Base-by-base conservation (phyloP, 2,888 invertebrate species). In the Xanthorhoe spadicearia region DNA sequence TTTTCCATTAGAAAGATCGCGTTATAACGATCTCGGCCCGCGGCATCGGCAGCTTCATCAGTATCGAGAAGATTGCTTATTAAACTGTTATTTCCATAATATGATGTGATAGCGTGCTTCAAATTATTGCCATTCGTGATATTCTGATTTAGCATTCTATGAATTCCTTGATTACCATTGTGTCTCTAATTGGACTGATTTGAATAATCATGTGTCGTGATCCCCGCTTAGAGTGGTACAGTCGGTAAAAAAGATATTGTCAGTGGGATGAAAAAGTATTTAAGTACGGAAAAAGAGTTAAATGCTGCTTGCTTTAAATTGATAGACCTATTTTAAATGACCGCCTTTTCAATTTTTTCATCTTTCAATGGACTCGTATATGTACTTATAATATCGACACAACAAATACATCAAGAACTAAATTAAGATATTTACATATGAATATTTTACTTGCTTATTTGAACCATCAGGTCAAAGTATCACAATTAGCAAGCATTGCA, bases 101-200 rank as follows among this genome's bases (percentile, higher is more conserved):
- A 78, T 82, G 78, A 76, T 68, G 72, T 73, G 79, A 78, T 88
- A 79, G 90, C 90, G 84, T 90, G 89, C 76, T 70, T 79, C 68
- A 80, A 76, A 78, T 79, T 84, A 79, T 78, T 84, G 78, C 66
- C 79, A 77, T 79, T 75, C 73, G 50, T 77, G 77, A 15, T 79
- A 64, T 79, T 77, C 73, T 75, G 80, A 77, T 66, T 73, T 70
- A 60, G 76, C 77, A 82, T 79, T 81, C 77, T 71, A 65, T 66
- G 73, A 74, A 80, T 79, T 71, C 74, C 64, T 63, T 70, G 74
- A 78, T 68, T 71, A 58, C 57, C 58, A 60, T 59, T 62, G 55
- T 58, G 51, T 52, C 64, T 62, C 64, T 68, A 66, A 66, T 69
- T 70, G 46, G 48, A 58, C 61, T 68, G 63, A 66, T 69, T 72